Evolutionary conservation across 2,888 invertebrate genomes (phyloP).

Genomic region (Tolmerus cingulatus): DNA sequence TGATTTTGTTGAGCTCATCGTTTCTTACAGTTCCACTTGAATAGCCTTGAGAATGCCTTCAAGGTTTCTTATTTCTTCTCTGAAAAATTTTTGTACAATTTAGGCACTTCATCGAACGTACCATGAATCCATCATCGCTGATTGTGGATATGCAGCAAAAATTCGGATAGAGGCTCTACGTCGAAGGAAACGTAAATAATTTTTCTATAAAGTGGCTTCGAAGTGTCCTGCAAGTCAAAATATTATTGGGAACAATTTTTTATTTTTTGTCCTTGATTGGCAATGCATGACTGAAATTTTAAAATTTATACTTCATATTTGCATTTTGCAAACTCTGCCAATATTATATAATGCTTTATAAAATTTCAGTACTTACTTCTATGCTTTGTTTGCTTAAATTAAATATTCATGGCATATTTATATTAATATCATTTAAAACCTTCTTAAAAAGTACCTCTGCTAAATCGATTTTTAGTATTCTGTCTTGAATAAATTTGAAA

Average conservation of each 20-base stretch:
- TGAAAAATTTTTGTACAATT: not conserved
- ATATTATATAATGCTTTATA: not conserved
- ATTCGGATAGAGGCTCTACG: not conserved
- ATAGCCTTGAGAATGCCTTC: not conserved
- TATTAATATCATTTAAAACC: too few relatives aligned
- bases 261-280: not conserved
- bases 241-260: not conserved
- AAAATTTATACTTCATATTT: not conserved
- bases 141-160: not conserved
- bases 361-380: too few relatives aligned
- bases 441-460: too few relatives aligned
- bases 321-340: not conserved
- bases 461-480: too few relatives aligned
- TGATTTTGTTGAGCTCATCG: not conserved
- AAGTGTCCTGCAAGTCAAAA: not conserved
- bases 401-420: too few relatives aligned
- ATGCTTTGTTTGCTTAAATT: too few relatives aligned
- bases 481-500: too few relatives aligned
- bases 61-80: not conserved
- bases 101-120: not conserved
- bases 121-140: not conserved
- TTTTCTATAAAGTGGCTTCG: not conserved
- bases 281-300: not conserved
- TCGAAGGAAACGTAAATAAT: not conserved
- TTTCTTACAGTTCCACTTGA: conserved; percentile 9